These are phyloP conservation scores for Apis laboriosa DNA, from an alignment of 1,140 invertebrate species.

Conservation along the genomic window DNA sequence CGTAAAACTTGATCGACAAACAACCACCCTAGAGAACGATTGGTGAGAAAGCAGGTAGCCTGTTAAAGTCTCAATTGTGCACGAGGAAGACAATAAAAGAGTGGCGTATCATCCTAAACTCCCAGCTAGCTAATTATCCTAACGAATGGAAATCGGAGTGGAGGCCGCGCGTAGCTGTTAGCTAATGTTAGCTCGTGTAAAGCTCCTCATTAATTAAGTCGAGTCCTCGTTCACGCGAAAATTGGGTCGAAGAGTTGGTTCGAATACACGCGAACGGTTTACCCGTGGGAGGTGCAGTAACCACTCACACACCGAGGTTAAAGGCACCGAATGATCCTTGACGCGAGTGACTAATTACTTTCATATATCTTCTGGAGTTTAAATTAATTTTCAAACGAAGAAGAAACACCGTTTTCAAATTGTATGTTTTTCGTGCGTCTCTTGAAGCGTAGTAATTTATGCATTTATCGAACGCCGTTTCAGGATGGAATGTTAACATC, in stretches of 20 bases:
- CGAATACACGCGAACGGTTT: not conserved
- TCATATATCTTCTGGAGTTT: constrained; percentile 31
- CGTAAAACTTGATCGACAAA: too few relatives aligned
- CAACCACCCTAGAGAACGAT: constrained; percentile 19
- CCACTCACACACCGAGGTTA: not conserved
- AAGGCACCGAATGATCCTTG: not conserved
- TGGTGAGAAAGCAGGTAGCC: constrained; percentile 36
- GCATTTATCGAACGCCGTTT: not conserved
- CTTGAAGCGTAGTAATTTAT: not conserved
- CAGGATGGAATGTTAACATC: too few relatives aligned
- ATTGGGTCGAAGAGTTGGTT: constrained; percentile 42
- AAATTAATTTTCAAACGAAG: constrained; percentile 43
- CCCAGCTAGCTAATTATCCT: constrained; percentile 62
- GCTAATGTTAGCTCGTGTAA: constrained; percentile 53
- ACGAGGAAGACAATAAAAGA: constrained; percentile 40
- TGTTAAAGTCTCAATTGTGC: constrained; percentile 29
- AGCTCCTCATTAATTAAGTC: constrained; percentile 57
- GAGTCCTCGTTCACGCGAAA: constrained; percentile 55
- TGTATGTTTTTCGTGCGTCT: constrained; percentile 15
- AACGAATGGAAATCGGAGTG: constrained; percentile 66
- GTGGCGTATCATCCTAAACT: constrained; percentile 17
- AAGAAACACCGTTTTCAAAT: constrained; percentile 23
- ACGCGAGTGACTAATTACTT: constrained; percentile 36
- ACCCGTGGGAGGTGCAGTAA: not conserved
- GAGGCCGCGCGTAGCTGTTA: constrained; percentile 39